Evolutionary conservation across 2,797 vertebrate genomes (phyloP).

Genomic region (Alosa sapidissima): DNA sequence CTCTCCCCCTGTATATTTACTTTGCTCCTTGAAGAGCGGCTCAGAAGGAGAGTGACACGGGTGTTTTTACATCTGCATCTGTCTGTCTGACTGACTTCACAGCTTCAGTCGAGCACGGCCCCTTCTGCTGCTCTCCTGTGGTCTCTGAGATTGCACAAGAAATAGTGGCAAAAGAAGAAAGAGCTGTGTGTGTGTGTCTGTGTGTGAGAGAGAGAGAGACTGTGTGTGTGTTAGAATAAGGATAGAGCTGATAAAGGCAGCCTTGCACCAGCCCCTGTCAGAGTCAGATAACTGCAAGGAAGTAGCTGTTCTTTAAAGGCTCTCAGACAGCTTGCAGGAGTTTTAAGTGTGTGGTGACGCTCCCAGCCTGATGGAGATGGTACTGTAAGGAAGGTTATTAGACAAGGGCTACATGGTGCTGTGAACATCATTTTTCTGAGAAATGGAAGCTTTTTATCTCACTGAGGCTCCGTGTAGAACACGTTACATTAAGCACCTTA

Average conservation of each 20-base stretch:
- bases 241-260: background rate
- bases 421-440: background rate
- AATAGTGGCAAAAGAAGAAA: slow-evolving; percentile 62
- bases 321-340: background rate
- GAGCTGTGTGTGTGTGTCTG: slow-evolving; percentile 34
- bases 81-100: slow-evolving; percentile 57
- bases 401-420: background rate
- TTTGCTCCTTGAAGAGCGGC: slow-evolving; percentile 61
- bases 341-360: background rate
- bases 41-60: slow-evolving; percentile 70
- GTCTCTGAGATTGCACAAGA: slow-evolving; percentile 69
- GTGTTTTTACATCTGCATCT: slow-evolving; percentile 51
- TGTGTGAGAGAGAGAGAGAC: background rate
- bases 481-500: background rate
- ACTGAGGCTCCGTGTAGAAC: background rate
- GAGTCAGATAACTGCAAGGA: background rate
- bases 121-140: slow-evolving; percentile 69
- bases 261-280: background rate
- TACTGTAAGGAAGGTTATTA: background rate
- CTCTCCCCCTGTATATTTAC: slow-evolving; percentile 41
- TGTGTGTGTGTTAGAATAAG: background rate
- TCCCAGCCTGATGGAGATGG: background rate
- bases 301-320: background rate
- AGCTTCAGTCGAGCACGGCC: slow-evolving; percentile 62
- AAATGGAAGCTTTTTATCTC: background rate